Evolutionary conservation across 2,888 invertebrate genomes (phyloP), one percentile per base, ranked within the genome.

Genomic region (Drosophila falleni): DNA sequence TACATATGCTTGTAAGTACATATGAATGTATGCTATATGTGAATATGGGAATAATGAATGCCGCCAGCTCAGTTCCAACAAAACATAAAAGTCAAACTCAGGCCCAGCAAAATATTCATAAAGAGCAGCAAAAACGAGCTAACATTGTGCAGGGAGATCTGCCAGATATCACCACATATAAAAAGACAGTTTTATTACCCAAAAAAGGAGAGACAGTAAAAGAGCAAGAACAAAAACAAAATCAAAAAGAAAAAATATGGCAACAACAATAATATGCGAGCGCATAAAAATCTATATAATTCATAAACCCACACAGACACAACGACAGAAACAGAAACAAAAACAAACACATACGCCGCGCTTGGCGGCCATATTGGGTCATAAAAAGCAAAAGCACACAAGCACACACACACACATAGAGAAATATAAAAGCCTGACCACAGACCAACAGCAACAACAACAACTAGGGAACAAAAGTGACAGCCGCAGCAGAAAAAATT

Each of bases 291-390:
- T 86, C 80, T 85, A 85, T 86, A 86, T 85, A 86, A 86, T 86
- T 86, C 89, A 86, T 86, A 86, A 89, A 78, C 75, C 66, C 81
- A 64, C 49, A 60, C 63, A 77, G 41, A 67, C 70, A 68, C 49
- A 68, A 23, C 54, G 46, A 56, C 54, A 77, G 46, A 67, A 39
- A 42, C 61, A 53, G 54, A 63, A 61, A 19, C 62, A 69, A 68
- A n/a, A n/a, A 64, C 62, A 69, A 68, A 86, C 83, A 84, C 89
- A 81, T 89, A 74, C 89, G 68, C 51, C 64, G 73, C 74, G 73
- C 75, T 84, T 79, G 89, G 85, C 89, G 79, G 81, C 89, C 89
- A 85, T 89, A 87, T 85, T 87, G 89, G 89, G 89, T 76, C 87
- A 84, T 89, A 85, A 85, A 85, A 85, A 81, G 85, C 76, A 89